Conservation (phyloP, 2,888 invertebrate genomes). For the Pemphredon lugubris region DNA sequence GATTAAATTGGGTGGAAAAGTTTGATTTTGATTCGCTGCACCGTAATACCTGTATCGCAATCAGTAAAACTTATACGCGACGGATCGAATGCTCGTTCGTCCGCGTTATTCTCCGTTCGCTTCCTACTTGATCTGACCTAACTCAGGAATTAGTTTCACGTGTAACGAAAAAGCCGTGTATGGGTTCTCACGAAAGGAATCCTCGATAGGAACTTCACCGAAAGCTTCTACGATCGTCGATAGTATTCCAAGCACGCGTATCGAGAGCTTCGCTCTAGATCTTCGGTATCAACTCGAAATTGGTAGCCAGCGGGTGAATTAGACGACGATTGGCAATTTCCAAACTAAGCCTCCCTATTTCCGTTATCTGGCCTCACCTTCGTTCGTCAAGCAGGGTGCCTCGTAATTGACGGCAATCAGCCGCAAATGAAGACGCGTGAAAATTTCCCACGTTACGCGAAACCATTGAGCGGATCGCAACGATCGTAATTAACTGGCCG, state of each 20-base stretch:
- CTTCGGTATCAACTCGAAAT: conserved; percentile 52
- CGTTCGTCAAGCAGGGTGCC: conserved; percentile 38
- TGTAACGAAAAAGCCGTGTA: not conserved
- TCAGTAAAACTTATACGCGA: too few relatives aligned
- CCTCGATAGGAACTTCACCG: conserved; percentile 20
- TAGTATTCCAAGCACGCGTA: conserved; percentile 46
- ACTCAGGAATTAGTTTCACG: too few relatives aligned
- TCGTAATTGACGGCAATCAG: conserved; percentile 61
- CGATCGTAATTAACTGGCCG: too few relatives aligned
- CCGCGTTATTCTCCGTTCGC: too few relatives aligned
- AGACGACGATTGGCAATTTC: conserved; percentile 63
- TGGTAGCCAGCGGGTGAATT: conserved; percentile 46
- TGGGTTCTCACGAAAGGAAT: not conserved
- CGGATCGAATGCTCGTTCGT: too few relatives aligned
- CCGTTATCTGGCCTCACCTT: conserved; percentile 44
- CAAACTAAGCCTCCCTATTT: conserved; percentile 58
- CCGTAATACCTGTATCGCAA: too few relatives aligned
- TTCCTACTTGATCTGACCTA: too few relatives aligned
- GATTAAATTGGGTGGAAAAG: too few relatives aligned
- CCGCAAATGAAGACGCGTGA: conserved; percentile 61
- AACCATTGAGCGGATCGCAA: conserved; percentile 23
- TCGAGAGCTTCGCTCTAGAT: conserved; percentile 28
- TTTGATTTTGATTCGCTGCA: too few relatives aligned
- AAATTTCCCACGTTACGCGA: conserved; percentile 46
- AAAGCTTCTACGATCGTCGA: conserved; percentile 27